Percentiles rank a stretch among this genome's conserved stretches.
phyloP scores from a whole-genome alignment of 2,113 vertebrate species.

The Platysteira castanea region DNA sequence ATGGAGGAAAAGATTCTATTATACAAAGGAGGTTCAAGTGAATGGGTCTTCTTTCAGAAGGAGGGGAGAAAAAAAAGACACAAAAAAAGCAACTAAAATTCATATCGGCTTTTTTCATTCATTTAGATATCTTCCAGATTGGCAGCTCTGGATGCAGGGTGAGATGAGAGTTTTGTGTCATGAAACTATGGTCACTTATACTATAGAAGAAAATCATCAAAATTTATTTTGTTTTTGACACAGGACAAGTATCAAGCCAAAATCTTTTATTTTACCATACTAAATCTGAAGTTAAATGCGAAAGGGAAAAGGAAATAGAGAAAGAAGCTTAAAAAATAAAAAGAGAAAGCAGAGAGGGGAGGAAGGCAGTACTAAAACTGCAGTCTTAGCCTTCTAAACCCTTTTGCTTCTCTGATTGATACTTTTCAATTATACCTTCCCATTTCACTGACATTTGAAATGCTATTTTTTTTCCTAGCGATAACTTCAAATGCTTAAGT shows the following conservation, averaged over 20 bases:
- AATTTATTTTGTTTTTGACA: neutral
- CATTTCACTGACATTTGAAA: slow-evolving; percentile 95
- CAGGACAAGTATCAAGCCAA: neutral
- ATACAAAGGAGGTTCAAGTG: neutral
- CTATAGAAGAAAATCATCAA: neutral
- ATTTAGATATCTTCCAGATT: neutral
- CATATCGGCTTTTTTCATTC: neutral
- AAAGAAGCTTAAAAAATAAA: neutral
- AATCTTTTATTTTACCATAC: slow-evolving; percentile 27
- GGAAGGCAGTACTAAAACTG: slow-evolving; percentile 8
- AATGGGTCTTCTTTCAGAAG: neutral
- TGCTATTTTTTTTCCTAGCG: slow-evolving; percentile 85
- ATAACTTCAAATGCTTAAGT: slow-evolving; percentile 98
- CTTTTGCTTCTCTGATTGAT: slow-evolving; percentile 97
- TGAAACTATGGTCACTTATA: neutral
- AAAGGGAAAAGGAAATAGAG: neutral
- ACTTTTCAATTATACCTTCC: slow-evolving; percentile 99
- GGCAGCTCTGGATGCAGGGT: neutral
- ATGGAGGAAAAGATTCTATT: neutral
- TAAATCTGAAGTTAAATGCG: slow-evolving; percentile 3
- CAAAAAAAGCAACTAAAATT: neutral
- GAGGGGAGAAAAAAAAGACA: neutral
- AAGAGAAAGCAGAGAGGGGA: neutral
- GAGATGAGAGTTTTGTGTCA: neutral
- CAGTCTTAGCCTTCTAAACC: slow-evolving; percentile 75